A percentile compares a stretch with the other conserved stretches of the same genome.
These are phyloP conservation scores for Collichthys lucidus DNA, from an alignment of 2,113 vertebrate species.

Conservation along the genomic window DNA sequence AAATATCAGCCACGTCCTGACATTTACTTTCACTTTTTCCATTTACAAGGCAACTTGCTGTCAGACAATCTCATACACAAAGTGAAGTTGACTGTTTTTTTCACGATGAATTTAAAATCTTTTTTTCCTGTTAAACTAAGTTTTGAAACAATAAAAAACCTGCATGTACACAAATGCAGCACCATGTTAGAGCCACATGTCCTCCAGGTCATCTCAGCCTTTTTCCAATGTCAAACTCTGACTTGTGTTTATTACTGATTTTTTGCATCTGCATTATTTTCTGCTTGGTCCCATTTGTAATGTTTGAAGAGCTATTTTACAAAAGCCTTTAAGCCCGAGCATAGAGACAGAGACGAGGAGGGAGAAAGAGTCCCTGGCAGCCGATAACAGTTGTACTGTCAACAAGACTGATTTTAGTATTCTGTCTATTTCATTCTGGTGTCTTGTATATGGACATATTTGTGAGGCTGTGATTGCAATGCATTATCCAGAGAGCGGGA, in stretches of 20 bases:
- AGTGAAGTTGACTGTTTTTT: neutral
- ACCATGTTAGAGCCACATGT: neutral
- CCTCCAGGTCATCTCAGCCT: slow-evolving; percentile 28
- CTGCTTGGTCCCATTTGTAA: slow-evolving; percentile 32
- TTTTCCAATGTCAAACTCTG: slow-evolving; percentile 19
- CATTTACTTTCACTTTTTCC: slow-evolving; percentile 47
- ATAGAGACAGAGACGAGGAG: slow-evolving; percentile 35
- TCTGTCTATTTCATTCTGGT: slow-evolving; percentile 46
- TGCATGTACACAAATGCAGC: neutral
- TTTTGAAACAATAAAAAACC: neutral
- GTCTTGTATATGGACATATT: slow-evolving; percentile 61
- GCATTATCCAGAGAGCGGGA: slow-evolving; percentile 51
- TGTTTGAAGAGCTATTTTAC: slow-evolving; percentile 40
- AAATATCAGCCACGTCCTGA: slow-evolving; percentile 46
- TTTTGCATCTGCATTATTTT: slow-evolving; percentile 47
- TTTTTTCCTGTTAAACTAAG: neutral
- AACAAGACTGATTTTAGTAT: slow-evolving; percentile 58
- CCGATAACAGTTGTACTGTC: slow-evolving; percentile 49
- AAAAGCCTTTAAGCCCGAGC: slow-evolving; percentile 43
- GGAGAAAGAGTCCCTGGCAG: slow-evolving; percentile 55
- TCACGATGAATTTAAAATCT: neutral
- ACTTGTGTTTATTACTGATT: slow-evolving; percentile 30
- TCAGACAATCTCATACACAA: slow-evolving; percentile 20
- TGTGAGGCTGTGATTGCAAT: slow-evolving; percentile 68
- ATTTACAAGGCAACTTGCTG: slow-evolving; percentile 16